Evolutionary conservation across 1,140 invertebrate species (phyloP), one percentile per base, ranked within the genome.

Genomic region (Eufriesea mexicana): DNA sequence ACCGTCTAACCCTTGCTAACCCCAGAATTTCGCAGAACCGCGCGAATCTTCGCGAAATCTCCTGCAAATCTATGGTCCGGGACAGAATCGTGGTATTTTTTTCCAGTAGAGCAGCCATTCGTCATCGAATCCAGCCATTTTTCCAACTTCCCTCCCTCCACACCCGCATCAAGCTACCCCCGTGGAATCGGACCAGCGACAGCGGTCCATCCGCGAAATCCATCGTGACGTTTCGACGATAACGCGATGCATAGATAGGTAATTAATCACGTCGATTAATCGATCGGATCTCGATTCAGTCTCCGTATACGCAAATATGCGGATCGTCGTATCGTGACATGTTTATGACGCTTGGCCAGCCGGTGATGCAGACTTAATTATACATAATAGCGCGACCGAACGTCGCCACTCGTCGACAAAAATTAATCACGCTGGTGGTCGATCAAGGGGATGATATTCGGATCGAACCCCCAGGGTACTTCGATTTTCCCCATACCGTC

Each of bases 241-340:
- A 76, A 49, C 61, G 73, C 54, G 74, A 5, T 23, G 10, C 57
- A 74, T 45, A 49, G 67, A 71, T 42, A 14, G 67, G 57, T 57
- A 73, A 80, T 80, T 80, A 73, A 80, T 80, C 78, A 54, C n/a
- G 18, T n/a, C 55, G 78, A 72, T 79, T 62, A 42, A 72, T 72
- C 57, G 57, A 80, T 80, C 57, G 78, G 76, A 42, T 72, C 62
- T 62, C 18, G 78, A 79, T 79, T 61, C 78, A 61, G 67, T 16
- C 9, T 72, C 75, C 20, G 49, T 28, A 7, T 45, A 28, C 42
- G 67, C 42, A 59, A 64, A 54, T 25, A 51, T 45, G 71, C 14
- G 68, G 47, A 79, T 79, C 67, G 42, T 25, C 18, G 35, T 66
- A 68, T 45, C 51, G 77, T 28, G 51, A 42, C 59, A 47, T 75